A percentile compares a stretch with the other conserved stretches of the same genome.
Conservation (phyloP, 2,888 invertebrate genomes). For the Tiphia femorata region DNA sequence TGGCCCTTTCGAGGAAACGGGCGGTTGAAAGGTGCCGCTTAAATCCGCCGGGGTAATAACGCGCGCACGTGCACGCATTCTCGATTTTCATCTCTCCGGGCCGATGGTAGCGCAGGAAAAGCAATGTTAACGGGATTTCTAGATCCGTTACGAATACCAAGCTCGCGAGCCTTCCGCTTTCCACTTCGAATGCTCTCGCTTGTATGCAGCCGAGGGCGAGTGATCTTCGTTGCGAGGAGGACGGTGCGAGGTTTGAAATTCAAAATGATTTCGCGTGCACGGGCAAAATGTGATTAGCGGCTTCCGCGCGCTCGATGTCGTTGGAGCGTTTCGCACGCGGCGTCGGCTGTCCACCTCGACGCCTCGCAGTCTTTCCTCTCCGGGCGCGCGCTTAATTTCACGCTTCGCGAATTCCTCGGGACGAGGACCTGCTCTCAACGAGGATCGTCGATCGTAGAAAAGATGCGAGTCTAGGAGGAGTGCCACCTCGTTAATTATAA, state of each 20-base stretch:
- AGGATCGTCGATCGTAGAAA: background rate
- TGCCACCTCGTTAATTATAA: no score
- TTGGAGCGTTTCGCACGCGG: no score
- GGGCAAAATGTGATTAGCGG: conserved; percentile 21
- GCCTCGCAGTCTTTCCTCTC: conserved; percentile 9
- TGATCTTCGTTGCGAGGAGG: no score
- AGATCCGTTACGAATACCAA: conserved; percentile 16
- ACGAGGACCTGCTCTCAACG: background rate
- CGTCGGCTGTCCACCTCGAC: no score
- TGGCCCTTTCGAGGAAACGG: no score
- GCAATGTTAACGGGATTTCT: conserved; percentile 8
- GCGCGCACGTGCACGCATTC: no score
- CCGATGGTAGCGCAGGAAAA: background rate
- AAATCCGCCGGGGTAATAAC: no score
- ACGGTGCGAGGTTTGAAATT: conserved; percentile 25
- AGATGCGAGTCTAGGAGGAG: no score
- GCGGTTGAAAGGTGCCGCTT: no score
- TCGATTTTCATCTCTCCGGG: conserved; percentile 4
- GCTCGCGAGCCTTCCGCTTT: conserved; percentile 24
- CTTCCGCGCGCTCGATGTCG: conserved; percentile 16
- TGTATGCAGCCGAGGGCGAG: background rate
- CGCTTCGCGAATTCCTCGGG: conserved; percentile 3
- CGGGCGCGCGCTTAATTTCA: conserved; percentile 18
- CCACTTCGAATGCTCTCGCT: conserved; percentile 11
- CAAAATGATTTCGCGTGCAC: conserved; percentile 15